phyloP scores from a whole-genome alignment of 1,140 invertebrate species.

The Cotesia chilonis region DNA sequence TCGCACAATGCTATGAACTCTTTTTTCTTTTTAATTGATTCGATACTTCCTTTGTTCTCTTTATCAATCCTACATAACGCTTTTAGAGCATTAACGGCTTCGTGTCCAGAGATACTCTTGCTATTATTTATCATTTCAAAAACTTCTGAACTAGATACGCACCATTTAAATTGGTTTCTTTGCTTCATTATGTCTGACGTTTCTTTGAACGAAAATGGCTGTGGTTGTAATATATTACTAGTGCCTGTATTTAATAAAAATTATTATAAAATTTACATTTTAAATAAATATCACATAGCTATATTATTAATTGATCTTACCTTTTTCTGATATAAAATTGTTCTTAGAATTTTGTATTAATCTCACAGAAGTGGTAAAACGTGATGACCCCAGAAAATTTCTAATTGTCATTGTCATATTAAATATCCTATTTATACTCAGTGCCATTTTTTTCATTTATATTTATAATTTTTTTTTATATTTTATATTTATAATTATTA shows the following conservation, averaged over 20 bases:
- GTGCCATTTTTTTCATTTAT: slow-evolving; percentile 18
- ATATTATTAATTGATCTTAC: too few relatives aligned
- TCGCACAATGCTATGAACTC: slow-evolving; percentile 65
- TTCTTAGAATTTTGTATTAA: slow-evolving; percentile 15
- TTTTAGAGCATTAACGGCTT: slow-evolving; percentile 21
- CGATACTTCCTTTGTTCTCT: not conserved
- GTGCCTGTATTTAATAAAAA: too few relatives aligned
- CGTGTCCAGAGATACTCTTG: not conserved
- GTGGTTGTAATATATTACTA: too few relatives aligned
- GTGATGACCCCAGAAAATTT: not conserved
- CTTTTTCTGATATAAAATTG: not conserved
- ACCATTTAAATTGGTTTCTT: not conserved
- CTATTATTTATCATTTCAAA: slow-evolving; percentile 1
- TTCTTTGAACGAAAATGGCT: too few relatives aligned
- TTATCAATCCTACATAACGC: not conserved
- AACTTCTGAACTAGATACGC: not conserved
- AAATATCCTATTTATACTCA: slow-evolving; percentile 19
- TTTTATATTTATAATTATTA: not conserved
- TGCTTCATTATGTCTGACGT: not conserved
- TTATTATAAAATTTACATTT: too few relatives aligned
- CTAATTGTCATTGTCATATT: slow-evolving; percentile 15
- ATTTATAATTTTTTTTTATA: not conserved
- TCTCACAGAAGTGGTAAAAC: not conserved
- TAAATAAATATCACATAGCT: too few relatives aligned
- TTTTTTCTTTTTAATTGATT: slow-evolving; percentile 16